These are phyloP conservation scores for Thalassarche chlororhynchos DNA, from an alignment of 2,113 vertebrate species.

Conservation along the genomic window DNA sequence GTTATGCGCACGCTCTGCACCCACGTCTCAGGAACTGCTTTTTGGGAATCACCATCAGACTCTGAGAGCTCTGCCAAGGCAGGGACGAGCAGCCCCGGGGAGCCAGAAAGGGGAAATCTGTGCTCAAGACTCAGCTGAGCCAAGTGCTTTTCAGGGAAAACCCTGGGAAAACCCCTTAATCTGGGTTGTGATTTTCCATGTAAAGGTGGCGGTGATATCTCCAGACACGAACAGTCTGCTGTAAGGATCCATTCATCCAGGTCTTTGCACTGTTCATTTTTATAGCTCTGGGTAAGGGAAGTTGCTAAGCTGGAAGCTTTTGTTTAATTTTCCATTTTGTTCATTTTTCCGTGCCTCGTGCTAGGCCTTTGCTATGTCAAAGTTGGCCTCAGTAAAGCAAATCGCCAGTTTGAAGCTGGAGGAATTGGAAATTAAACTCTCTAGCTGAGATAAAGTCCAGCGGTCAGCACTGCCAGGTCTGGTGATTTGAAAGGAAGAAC, in stretches of 20 bases:
- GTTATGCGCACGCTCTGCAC: neutral
- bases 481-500: neutral
- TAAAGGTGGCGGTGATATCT: fast-evolving
- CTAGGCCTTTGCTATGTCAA: neutral
- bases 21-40: neutral
- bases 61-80: neutral
- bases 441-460: neutral
- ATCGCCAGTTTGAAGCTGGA: neutral
- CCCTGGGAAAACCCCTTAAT: neutral
- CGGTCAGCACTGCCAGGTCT: neutral
- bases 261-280: neutral
- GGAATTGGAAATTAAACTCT: neutral
- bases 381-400: neutral
- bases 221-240: neutral
- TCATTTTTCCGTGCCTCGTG: neutral
- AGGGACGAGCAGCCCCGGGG: neutral
- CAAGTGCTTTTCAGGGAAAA: neutral
- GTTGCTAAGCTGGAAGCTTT: neutral
- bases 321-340: constrained; percentile 17
- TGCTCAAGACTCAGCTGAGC: neutral
- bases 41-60: neutral
- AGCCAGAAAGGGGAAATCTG: neutral
- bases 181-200: neutral
- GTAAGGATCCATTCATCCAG: neutral
- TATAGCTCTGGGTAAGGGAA: neutral